Conservation (phyloP, 2,113 vertebrate species). For the Callopanchax toddi region DNA sequence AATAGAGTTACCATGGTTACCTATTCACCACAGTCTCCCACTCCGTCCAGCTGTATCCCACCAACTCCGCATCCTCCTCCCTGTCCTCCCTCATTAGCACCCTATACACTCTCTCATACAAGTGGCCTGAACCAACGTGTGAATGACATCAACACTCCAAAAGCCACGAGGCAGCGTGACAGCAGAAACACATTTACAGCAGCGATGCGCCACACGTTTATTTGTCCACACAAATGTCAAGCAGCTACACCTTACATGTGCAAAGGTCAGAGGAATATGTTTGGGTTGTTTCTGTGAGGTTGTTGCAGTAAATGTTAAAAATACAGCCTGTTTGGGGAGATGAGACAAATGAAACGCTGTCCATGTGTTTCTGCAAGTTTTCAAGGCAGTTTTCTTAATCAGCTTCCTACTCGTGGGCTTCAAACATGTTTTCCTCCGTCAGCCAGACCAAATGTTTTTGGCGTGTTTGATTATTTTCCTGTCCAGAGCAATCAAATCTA, state of each 20-base stretch:
- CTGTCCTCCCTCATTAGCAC: conserved; percentile 62
- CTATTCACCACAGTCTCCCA: conserved; percentile 77
- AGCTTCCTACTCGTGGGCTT: not conserved
- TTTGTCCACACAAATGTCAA: conserved; percentile 3
- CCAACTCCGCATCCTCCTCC: conserved; percentile 53
- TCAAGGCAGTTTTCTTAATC: not conserved
- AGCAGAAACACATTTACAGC: not conserved
- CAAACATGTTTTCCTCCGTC: not conserved
- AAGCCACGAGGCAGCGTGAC: not conserved
- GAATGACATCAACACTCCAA: conserved; percentile 17
- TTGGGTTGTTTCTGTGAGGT: not conserved
- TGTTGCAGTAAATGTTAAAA: not conserved
- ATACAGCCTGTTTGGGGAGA: not conserved
- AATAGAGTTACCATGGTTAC: conserved; percentile 82
- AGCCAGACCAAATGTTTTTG: not conserved
- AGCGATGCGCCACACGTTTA: not conserved
- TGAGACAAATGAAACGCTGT: conserved; percentile 12
- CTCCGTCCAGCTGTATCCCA: conserved; percentile 74
- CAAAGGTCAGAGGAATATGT: conserved; percentile 43
- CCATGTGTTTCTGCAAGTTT: not conserved
- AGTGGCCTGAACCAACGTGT: conserved; percentile 29
- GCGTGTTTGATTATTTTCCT: not conserved
- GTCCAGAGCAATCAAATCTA: not conserved
- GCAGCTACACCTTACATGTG: conserved; percentile 17
- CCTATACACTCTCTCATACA: conserved; percentile 54